Conservation (phyloP, 2,888 invertebrate genomes). For the Philhelius pedissequus region DNA sequence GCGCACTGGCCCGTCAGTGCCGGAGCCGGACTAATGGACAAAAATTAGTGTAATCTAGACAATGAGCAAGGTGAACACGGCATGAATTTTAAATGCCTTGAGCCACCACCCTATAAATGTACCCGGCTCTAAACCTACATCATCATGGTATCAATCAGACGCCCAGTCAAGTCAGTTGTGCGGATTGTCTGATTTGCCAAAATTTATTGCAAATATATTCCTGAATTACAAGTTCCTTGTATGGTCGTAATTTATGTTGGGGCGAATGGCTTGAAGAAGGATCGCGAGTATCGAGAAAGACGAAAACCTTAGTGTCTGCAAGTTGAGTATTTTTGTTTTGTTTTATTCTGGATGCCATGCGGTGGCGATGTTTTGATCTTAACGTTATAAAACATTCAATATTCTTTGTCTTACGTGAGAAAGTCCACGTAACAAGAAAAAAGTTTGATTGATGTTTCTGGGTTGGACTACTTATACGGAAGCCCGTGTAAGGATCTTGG, state of each 20-base stretch:
- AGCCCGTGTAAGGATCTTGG: background rate
- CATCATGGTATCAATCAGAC: conserved; percentile 3
- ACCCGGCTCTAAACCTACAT: background rate
- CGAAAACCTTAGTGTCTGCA: background rate
- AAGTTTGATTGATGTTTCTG: conserved; percentile 35
- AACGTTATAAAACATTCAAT: background rate
- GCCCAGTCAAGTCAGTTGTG: conserved; percentile 7
- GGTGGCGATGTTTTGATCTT: conserved; percentile 30
- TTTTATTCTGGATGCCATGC: conserved; percentile 4
- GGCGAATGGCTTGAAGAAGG: conserved; percentile 7
- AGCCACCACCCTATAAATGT: conserved; percentile 8
- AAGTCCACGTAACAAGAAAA: conserved; percentile 19
- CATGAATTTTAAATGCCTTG: conserved; percentile 25
- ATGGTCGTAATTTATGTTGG: background rate
- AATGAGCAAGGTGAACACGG: conserved; percentile 18
- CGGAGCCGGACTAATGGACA: conserved; percentile 26
- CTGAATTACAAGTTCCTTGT: conserved; percentile 50
- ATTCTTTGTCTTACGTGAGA: conserved; percentile 34
- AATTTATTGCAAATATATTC: conserved; percentile 43
- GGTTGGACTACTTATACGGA: background rate
- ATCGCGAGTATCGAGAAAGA: conserved; percentile 1
- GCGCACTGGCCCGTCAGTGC: no score
- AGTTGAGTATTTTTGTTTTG: background rate
- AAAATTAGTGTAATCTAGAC: conserved; percentile 41
- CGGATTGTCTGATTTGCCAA: conserved; percentile 20